Evolutionary conservation across 2,113 vertebrate genomes (phyloP).

Genomic region (Pogona vitticeps): DNA sequence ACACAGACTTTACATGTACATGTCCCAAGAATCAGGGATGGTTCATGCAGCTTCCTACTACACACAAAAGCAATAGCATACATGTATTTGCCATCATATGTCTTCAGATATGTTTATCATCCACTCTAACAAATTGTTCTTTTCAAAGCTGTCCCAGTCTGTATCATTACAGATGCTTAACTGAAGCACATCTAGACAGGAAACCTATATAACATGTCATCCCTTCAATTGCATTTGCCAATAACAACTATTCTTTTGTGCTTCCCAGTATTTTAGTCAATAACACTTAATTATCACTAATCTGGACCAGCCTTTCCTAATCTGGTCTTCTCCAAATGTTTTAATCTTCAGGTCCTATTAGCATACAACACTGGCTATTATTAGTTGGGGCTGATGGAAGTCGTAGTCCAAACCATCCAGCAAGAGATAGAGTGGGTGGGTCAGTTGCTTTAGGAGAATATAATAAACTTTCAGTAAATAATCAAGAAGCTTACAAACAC

Average conservation of each 20-base stretch:
- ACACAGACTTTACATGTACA: background rate
- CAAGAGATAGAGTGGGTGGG: background rate
- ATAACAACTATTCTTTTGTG: constrained; percentile 3
- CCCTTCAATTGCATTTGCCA: constrained; percentile 1
- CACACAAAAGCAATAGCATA: background rate
- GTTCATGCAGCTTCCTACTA: background rate
- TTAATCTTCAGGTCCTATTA: background rate
- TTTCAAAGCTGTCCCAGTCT: background rate
- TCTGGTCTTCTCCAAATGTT: background rate
- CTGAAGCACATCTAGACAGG: constrained; percentile 22
- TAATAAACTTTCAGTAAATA: constrained; percentile 10
- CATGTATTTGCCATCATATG: background rate
- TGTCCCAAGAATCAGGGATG: background rate
- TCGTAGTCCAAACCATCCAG: background rate
- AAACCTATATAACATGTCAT: background rate
- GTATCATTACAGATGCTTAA: constrained; percentile 6
- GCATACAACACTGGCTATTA: background rate
- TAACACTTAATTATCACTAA: constrained; percentile 17
- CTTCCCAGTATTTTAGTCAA: constrained; percentile 2
- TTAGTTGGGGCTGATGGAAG: background rate
- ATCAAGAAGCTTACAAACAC: background rate
- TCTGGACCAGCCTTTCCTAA: background rate
- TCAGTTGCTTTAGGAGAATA: background rate
- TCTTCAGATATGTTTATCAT: background rate
- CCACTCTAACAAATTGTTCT: background rate